Evolutionary conservation across 2,797 vertebrate species (phyloP).

Genomic region (Salarias fasciatus): DNA sequence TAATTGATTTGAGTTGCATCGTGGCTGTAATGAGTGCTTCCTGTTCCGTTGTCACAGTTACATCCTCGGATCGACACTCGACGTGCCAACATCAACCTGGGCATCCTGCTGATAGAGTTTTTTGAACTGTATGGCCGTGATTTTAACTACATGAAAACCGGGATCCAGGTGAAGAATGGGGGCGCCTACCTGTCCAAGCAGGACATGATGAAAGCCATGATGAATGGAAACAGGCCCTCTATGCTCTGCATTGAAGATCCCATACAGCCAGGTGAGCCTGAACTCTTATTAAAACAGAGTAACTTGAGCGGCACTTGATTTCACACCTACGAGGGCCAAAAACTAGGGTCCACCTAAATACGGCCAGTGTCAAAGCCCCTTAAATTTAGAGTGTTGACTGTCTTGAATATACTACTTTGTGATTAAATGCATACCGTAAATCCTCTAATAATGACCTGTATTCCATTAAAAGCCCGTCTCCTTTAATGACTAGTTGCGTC

Average conservation of each 20-base stretch:
- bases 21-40: conserved; percentile 3
- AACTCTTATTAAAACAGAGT: too few species aligned
- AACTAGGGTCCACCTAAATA: too few species aligned
- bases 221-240: conserved; percentile 91
- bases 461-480: too few species aligned
- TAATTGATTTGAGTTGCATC: too few species aligned
- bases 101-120: conserved; percentile 98
- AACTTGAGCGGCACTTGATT: too few species aligned
- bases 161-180: conserved; percentile 94
- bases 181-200: conserved; percentile 96
- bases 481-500: too few species aligned
- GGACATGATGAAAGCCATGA: conserved; percentile 93
- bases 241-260: conserved; percentile 99
- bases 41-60: conserved; percentile 76
- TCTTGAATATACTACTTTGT: too few species aligned
- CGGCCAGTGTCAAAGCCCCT: too few species aligned
- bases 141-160: conserved; percentile 98
- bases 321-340: too few species aligned
- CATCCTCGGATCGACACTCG: conserved; percentile 95
- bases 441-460: too few species aligned
- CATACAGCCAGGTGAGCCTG: conserved; percentile 88
- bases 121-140: conserved; percentile 97
- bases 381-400: too few species aligned
- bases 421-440: too few species aligned
- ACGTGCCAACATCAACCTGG: conserved; percentile 93